Conservation (phyloP, 2,888 invertebrate genomes). For the Dynastes tityus region DNA sequence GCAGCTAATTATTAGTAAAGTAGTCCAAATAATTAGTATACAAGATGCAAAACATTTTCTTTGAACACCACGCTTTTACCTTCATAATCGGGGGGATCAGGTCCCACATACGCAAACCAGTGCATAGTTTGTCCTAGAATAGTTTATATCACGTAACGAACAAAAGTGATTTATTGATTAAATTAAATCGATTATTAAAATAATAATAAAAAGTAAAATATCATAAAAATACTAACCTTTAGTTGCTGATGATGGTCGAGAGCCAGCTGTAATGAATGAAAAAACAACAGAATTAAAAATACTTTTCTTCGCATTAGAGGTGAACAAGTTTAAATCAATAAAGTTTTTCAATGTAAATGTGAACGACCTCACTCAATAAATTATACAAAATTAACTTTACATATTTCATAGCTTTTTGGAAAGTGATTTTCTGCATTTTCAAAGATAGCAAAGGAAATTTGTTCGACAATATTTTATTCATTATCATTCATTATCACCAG, state of each 20-base stretch:
- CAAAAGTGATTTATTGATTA: slow-evolving; percentile 3
- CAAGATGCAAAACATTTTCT: slow-evolving; percentile 23
- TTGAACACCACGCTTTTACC: slow-evolving; percentile 46
- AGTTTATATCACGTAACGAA: slow-evolving; percentile 45
- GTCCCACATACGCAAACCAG: slow-evolving; percentile 70
- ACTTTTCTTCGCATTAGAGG: neutral
- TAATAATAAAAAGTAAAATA: neutral
- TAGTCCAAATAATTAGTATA: slow-evolving; percentile 9
- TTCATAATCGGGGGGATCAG: slow-evolving; percentile 63
- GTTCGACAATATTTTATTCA: neutral
- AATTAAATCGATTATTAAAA: neutral
- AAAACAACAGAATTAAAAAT: slow-evolving; percentile 13
- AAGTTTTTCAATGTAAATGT: no score
- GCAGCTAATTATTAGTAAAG: slow-evolving; percentile 17
- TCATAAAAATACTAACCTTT: slow-evolving; percentile 58
- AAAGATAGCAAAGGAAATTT: neutral
- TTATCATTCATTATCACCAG: neutral
- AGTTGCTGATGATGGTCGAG: slow-evolving; percentile 62
- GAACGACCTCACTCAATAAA: no score
- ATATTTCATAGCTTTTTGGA: neutral
- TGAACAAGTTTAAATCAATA: neutral
- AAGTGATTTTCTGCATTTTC: neutral
- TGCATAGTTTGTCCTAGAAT: slow-evolving; percentile 66
- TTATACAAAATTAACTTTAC: neutral
- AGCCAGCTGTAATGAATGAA: slow-evolving; percentile 61